Percentiles rank a stretch among this genome's conserved stretches.
Conservation (phyloP, 2,113 vertebrate species). For the Malurus cyaneus region DNA sequence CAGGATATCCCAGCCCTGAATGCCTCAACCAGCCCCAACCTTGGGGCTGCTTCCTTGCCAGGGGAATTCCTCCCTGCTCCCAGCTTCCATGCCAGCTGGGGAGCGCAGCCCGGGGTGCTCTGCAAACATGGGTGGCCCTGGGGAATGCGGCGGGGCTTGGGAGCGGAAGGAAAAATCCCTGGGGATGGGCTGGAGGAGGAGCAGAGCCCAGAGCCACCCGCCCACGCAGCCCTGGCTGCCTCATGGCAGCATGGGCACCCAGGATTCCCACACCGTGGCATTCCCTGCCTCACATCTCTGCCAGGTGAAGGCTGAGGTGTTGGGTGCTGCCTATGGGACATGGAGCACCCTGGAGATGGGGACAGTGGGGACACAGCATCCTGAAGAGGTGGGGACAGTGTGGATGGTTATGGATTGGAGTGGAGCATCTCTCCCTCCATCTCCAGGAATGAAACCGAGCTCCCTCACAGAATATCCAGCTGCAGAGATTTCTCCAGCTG, state of each 20-base stretch:
- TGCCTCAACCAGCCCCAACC: neutral
- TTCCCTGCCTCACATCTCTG: neutral
- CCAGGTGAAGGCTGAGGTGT: neutral
- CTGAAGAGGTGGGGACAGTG: neutral
- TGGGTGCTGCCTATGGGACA: neutral
- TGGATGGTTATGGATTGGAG: neutral
- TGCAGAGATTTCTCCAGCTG: neutral
- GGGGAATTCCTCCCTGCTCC: neutral
- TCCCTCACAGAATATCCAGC: neutral
- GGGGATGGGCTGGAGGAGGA: neutral
- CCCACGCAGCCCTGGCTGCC: neutral
- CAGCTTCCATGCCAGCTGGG: neutral
- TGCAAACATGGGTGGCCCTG: neutral
- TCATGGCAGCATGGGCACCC: neutral
- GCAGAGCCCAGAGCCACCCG: neutral
- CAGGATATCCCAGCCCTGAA: neutral
- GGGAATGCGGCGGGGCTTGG: neutral
- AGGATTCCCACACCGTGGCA: accelerated
- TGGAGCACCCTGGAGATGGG: neutral
- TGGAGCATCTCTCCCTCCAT: neutral
- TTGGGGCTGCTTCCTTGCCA: neutral
- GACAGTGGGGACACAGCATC: neutral
- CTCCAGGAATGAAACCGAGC: neutral
- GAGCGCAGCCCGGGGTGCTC: neutral
- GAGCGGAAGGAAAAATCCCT: neutral